Conservation (phyloP, 1,140 invertebrate genomes). For the Adelges cooleyi region DNA sequence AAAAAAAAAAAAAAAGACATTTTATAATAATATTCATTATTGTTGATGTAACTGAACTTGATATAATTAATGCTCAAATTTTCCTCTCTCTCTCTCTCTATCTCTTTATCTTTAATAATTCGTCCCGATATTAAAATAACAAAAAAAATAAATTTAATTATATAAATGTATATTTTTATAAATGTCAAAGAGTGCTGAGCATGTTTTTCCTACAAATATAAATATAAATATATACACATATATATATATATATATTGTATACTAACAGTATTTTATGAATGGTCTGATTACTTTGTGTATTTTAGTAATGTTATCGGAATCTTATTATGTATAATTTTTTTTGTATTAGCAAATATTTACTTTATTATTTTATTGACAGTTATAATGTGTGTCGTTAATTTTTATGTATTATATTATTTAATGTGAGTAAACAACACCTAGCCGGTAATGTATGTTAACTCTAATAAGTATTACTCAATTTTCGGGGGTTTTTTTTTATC, state of each 20-base stretch:
- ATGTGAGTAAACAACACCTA: too few species aligned
- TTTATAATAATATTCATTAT: conserved; percentile 6
- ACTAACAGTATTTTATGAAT: conserved; percentile 24
- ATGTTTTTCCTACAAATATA: conserved; percentile 23
- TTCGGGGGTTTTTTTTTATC: too few species aligned
- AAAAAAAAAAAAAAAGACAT: background rate
- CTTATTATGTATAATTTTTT: background rate
- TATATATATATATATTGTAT: conserved; percentile 2
- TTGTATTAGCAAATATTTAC: too few species aligned
- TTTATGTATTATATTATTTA: background rate
- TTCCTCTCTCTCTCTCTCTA: background rate
- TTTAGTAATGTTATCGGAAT: background rate
- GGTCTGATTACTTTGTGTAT: conserved; percentile 16
- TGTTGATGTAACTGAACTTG: too few species aligned
- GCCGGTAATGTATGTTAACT: background rate
- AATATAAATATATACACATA: too few species aligned
- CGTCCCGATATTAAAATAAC: background rate
- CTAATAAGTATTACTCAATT: background rate
- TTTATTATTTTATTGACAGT: background rate
- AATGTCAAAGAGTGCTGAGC: background rate
- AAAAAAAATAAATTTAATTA: background rate
- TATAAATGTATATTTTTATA: background rate
- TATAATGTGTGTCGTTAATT: background rate
- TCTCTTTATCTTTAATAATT: background rate
- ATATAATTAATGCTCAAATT: conserved; percentile 8